Evolutionary conservation across 2,888 invertebrate genomes (phyloP).

Genomic region (Silvanus unidentatus): DNA sequence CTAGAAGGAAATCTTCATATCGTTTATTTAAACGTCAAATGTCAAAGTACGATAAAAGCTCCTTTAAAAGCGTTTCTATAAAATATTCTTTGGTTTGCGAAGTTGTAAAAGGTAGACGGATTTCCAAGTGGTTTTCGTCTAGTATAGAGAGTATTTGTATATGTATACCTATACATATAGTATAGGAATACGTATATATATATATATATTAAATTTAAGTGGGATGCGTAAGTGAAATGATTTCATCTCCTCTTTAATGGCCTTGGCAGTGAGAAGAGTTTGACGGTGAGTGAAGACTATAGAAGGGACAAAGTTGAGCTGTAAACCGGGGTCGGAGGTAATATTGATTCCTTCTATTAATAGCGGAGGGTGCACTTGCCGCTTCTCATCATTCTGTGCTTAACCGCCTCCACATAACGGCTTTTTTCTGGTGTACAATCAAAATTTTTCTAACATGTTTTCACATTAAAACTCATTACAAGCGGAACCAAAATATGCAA

Average conservation of each 20-base stretch:
- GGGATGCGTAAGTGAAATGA: neutral
- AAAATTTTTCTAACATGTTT: constrained; percentile 1
- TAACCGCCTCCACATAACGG: constrained; percentile 15
- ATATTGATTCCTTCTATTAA: constrained; percentile 37
- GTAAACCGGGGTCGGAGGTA: constrained; percentile 24
- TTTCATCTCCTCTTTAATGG: constrained; percentile 6
- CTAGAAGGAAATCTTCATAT: too few relatives aligned
- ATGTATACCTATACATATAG: too few relatives aligned
- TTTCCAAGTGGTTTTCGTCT: too few relatives aligned
- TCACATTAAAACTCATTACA: neutral
- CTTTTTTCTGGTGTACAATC: constrained; percentile 11
- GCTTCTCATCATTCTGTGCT: constrained; percentile 27
- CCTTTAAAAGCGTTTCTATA: too few relatives aligned
- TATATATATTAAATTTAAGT: too few relatives aligned
- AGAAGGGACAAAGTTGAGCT: constrained; percentile 19
- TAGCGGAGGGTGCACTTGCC: constrained; percentile 28
- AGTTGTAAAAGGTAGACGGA: too few relatives aligned
- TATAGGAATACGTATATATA: too few relatives aligned
- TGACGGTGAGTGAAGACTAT: constrained; percentile 7
- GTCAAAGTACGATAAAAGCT: too few relatives aligned
- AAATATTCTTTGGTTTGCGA: too few relatives aligned
- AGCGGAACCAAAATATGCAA: too few relatives aligned
- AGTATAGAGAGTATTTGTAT: too few relatives aligned
- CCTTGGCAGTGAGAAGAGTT: constrained; percentile 10
- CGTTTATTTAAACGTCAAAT: too few relatives aligned